Evolutionary conservation across 2,113 vertebrate genomes (phyloP).

Genomic region (Rattus rattus): DNA sequence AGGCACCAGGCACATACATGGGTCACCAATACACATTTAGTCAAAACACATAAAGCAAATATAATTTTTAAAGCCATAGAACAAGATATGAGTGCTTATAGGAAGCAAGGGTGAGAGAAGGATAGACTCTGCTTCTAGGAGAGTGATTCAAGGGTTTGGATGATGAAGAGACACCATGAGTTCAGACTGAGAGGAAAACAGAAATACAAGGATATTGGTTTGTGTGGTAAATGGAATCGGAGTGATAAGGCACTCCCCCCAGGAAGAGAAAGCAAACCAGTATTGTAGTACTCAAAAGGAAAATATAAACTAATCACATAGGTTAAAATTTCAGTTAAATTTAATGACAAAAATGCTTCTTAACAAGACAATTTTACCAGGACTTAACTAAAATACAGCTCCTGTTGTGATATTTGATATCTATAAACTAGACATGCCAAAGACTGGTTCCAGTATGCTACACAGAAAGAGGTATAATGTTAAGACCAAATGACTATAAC

Average conservation of each 20-base stretch:
- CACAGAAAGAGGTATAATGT: background rate
- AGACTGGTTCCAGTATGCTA: background rate
- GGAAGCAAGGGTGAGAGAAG: background rate
- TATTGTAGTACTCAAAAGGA: background rate
- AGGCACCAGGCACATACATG: background rate
- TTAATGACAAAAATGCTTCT: background rate
- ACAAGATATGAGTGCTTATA: background rate
- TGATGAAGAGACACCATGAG: background rate
- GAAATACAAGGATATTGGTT: background rate
- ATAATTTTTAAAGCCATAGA: background rate
- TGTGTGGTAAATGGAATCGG: background rate
- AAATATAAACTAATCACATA: background rate
- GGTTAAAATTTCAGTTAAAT: background rate
- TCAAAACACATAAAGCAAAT: background rate
- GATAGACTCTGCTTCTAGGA: background rate
- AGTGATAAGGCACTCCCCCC: background rate
- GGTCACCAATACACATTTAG: background rate
- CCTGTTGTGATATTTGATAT: background rate
- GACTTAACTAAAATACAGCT: background rate
- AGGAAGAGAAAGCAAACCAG: background rate
- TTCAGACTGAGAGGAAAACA: background rate
- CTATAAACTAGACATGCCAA: background rate
- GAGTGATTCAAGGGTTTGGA: background rate
- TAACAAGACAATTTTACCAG: background rate
- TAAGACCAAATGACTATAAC: background rate